Conservation (phyloP, 2,797 vertebrate species). For the Nasua narica region DNA sequence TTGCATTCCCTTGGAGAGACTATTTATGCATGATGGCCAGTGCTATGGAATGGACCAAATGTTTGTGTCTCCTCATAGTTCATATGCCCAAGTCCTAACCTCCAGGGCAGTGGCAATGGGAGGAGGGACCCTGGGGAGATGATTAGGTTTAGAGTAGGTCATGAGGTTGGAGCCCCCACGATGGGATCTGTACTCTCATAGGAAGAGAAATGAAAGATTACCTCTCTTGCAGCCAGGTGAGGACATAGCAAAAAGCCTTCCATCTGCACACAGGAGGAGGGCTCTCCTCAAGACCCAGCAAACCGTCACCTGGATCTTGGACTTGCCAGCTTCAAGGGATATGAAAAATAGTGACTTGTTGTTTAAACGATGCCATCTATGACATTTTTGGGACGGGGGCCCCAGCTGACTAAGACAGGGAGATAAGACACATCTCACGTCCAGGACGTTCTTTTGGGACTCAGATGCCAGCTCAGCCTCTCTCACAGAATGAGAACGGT, state of each 20-base stretch:
- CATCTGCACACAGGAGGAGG: not conserved
- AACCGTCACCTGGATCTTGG: not conserved
- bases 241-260: not conserved
- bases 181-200: not conserved
- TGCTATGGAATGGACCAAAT: not conserved
- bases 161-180: not conserved
- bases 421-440: not conserved
- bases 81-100: not conserved
- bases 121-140: not conserved
- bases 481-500: not conserved
- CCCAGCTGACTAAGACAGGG: not conserved
- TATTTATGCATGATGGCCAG: not conserved
- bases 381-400: not conserved
- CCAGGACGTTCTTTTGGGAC: not conserved
- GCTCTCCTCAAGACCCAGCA: fast-evolving
- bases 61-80: not conserved
- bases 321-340: not conserved
- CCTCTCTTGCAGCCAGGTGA: not conserved
- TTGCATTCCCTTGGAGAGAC: not conserved
- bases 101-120: fast-evolving
- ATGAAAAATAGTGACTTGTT: not conserved
- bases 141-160: not conserved
- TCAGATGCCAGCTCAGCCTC: not conserved
- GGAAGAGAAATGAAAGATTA: not conserved
- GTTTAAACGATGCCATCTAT: not conserved